These are phyloP conservation scores for Lasiurus borealis DNA, from an alignment of 2,113 vertebrate genomes.

Conservation along the genomic window DNA sequence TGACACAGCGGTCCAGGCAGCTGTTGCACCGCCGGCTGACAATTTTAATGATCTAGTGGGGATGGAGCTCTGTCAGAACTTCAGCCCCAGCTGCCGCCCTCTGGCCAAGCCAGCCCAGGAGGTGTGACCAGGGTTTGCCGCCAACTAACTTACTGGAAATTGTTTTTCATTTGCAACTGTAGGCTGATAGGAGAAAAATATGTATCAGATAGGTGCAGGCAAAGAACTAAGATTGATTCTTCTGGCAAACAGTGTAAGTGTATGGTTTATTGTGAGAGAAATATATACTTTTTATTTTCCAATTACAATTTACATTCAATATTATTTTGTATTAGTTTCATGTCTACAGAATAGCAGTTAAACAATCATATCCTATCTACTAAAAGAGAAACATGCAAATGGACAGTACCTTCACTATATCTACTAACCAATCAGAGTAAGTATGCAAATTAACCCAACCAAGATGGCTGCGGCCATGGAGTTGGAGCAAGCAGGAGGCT, in stretches of 20 bases:
- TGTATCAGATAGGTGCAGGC: not conserved
- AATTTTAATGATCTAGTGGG: not conserved
- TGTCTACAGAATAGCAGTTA: too few species aligned
- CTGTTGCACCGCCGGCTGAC: not conserved
- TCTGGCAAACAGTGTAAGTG: not conserved
- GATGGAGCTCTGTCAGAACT: not conserved
- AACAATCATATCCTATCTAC: too few species aligned
- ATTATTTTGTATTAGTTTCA: not conserved
- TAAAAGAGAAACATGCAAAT: too few species aligned
- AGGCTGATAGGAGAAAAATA: not conserved
- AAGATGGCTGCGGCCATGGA: too few species aligned
- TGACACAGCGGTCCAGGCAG: not conserved
- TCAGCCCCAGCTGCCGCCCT: not conserved
- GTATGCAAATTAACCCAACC: too few species aligned
- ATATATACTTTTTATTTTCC: not conserved
- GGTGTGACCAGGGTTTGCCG: not conserved
- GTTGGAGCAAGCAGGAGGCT: too few species aligned
- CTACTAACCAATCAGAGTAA: too few species aligned
- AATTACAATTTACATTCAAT: not conserved
- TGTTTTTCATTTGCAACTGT: not conserved
- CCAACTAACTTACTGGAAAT: conserved; percentile 13
- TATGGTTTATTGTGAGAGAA: not conserved
- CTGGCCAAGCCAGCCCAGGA: not conserved
- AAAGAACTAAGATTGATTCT: not conserved
- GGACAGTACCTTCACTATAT: too few species aligned